Evolutionary conservation across 2,113 vertebrate species (phyloP), one percentile per base, ranked within the genome.

Genomic region (Crotalus helleri): DNA sequence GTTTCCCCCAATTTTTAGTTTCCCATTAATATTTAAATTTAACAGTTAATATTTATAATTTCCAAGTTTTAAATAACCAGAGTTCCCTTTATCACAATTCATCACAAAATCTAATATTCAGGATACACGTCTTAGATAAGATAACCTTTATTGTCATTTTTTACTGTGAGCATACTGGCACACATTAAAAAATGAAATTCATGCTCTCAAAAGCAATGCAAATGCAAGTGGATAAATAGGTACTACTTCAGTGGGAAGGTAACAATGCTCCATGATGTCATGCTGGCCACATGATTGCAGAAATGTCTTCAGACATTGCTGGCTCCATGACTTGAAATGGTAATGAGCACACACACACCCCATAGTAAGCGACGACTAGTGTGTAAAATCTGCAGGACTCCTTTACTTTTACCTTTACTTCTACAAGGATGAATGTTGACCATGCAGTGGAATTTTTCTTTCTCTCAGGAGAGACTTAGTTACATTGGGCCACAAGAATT

Each of bases 401-500:
- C 26, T 64, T 64, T 29, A 64, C 61, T 2, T 64, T 64, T 29
- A 64, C 61, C 0, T 64, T 64, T 64, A 29, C 13, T 74, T 74
- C 13, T 64, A 11, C 9, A 39, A 81, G 69, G 33, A 81, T 46
- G 11, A 44, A 81, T 46, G 11, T 88, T 33, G 23, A 29, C 4
- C 33, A 33, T 15, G 1, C 33, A 53, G 87, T 86, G 94, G 90
- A 39, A 61, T 94, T 44, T 17, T 95, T 1, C 92, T 49, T 95
- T 93, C 94, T 97, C 93, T 95, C 96, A 99, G 99, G 99, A 99
- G 96, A 97, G 98, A 90, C 97, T 99, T 89, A 99, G 98, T 96
- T 99, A 99, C 95, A 99, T 99, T 26, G 99, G 99, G 93, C 99
- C 99, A 7, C 99, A 99, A 95, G 99, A 99, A 94, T 99, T 99